Base-by-base conservation (phyloP, 2,113 vertebrate species). In the Patagioenas fasciata region DNA sequence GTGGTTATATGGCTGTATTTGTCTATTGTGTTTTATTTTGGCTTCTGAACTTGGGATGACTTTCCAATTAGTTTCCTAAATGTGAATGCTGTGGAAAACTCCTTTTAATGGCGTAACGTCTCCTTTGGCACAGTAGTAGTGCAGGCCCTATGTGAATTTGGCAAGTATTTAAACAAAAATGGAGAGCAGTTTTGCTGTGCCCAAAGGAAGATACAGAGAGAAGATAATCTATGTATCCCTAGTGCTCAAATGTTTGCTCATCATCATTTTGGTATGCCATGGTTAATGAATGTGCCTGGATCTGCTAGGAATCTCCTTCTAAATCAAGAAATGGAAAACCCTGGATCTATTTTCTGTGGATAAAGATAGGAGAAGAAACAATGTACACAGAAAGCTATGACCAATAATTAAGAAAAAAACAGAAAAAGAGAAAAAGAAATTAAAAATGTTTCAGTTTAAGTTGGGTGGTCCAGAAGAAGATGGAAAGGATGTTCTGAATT, bases 11-110 rank as follows among this genome's bases (percentile, higher is more conserved):
- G 80, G 78, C 64, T 92, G 8, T 66, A 53, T 80, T 88, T 86
- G 65, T 48, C 34, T 31, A 53, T 81, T 95, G 82, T 91, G 21
- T 91, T 94, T 89, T 69, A 24, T 66, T 93, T 92, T 89, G 71
- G 64, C 62, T 70, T 88, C 90, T 54, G 42, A 83, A 80, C 21
- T 78, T 3, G 3, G 28, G 16, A 61, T 81, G 80, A 62, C 48
- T 86, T 93, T 69, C 77, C 17, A 91, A 24, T 67, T 77, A 14
- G 8, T 54, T 90, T 83, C 24, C 10, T 81, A 51, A 70, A 71
- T 64, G 26, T 36, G 51, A 80, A 15, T 38, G 15, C 56, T 56
- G 26, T 60, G 64, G 51, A 42, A 66, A 36, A n/a, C 13, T 78
- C 15, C 26, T 32, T 67, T 53, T 32, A 66, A 40, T 67, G 19